A percentile compares a stretch with the other conserved stretches of the same genome.
Evolutionary conservation across 2,113 vertebrate species (phyloP).

Genomic region (Trogon surrucura): DNA sequence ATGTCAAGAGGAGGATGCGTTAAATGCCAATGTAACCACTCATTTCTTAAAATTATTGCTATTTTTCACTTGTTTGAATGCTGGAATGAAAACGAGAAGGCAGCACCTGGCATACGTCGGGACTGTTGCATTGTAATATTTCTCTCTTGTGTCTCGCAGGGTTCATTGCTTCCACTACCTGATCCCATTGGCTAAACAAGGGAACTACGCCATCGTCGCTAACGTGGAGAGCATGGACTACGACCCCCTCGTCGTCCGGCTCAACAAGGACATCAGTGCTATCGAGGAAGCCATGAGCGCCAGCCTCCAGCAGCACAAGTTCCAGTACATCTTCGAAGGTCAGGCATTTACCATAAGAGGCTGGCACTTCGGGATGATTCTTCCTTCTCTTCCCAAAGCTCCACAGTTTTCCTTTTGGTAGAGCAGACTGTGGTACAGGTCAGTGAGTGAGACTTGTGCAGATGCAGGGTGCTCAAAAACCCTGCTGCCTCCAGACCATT

Average conservation of each 20-base stretch:
- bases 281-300: constrained; percentile 95
- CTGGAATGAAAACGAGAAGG: constrained; percentile 15
- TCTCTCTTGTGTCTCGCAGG: constrained; percentile 67
- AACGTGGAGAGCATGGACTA: constrained; percentile 99
- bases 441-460: neutral
- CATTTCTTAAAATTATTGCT: neutral
- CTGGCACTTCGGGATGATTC: neutral
- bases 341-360: neutral
- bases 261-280: constrained; percentile 98
- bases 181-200: constrained; percentile 95
- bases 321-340: constrained; percentile 99
- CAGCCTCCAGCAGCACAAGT: constrained; percentile 97
- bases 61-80: neutral
- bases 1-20: neutral
- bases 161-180: constrained; percentile 98
- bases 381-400: neutral
- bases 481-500: neutral
- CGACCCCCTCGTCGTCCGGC: constrained; percentile 93
- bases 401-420: rapidly evolving
- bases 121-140: rapidly evolving
- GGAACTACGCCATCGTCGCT: constrained; percentile 97
- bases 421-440: neutral
- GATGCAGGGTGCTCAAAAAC: neutral
- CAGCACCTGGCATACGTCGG: neutral
- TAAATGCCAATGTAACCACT: neutral